Conservation (phyloP, 2,888 invertebrate species). For the Tethea ocularis region DNA sequence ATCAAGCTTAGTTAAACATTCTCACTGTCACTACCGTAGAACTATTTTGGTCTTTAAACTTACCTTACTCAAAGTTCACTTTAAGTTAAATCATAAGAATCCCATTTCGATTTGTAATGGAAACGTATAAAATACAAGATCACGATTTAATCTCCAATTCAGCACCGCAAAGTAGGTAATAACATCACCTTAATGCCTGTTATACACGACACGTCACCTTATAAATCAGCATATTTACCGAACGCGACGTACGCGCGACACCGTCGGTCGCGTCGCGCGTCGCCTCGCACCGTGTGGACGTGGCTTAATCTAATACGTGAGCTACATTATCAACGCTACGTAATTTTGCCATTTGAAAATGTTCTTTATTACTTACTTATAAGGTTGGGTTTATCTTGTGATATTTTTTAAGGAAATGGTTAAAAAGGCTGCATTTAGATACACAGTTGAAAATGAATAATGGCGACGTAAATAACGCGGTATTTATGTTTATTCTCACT, state of each 20-base stretch:
- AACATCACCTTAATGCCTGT: slow-evolving; percentile 4
- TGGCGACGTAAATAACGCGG: slow-evolving; percentile 1
- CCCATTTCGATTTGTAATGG: background rate
- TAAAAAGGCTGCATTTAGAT: slow-evolving; percentile 6
- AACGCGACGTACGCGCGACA: slow-evolving; percentile 23
- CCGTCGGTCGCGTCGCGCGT: slow-evolving; percentile 25
- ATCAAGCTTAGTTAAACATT: too few relatives aligned
- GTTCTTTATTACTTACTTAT: background rate
- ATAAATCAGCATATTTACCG: slow-evolving; percentile 41
- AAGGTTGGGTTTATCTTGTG: background rate
- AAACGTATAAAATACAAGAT: background rate
- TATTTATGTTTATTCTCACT: slow-evolving; percentile 7
- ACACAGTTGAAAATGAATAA: slow-evolving; percentile 5
- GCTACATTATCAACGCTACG: background rate
- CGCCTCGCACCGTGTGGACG: slow-evolving; percentile 19
- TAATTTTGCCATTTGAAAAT: background rate
- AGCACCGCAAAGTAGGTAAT: background rate
- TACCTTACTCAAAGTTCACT: too few relatives aligned
- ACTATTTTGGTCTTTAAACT: too few relatives aligned
- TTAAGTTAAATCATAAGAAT: background rate
- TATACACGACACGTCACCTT: slow-evolving; percentile 21
- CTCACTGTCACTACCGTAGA: too few relatives aligned
- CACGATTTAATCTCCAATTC: background rate
- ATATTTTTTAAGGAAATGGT: background rate
- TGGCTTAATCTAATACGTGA: slow-evolving; percentile 28